phyloP scores from a whole-genome alignment of 1,140 invertebrate species.

The Aporrectodea caliginosa region DNA sequence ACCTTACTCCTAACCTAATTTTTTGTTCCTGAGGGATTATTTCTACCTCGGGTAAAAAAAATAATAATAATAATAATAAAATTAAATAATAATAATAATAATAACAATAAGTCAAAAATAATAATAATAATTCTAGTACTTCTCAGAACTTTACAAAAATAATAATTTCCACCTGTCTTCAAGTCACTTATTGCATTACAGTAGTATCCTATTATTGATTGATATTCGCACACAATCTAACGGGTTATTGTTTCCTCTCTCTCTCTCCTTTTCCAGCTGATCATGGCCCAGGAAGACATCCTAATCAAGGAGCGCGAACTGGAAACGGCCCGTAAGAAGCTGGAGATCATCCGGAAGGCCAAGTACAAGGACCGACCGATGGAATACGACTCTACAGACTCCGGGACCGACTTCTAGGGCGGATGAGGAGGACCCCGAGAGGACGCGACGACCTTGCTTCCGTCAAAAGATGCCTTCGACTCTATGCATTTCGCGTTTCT shows the following conservation, averaged over 20 bases:
- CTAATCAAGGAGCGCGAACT: slow-evolving; percentile 88
- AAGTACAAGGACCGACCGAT: slow-evolving; percentile 45
- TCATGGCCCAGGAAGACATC: slow-evolving; percentile 66
- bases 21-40: too few relatives aligned
- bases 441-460: too few relatives aligned
- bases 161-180: too few relatives aligned
- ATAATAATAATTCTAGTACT: too few relatives aligned
- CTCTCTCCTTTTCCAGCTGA: slow-evolving; percentile 54
- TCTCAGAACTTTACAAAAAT: too few relatives aligned
- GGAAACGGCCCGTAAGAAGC: slow-evolving; percentile 80
- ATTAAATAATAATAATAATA: too few relatives aligned
- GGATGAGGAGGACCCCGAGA: too few relatives aligned
- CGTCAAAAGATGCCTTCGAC: background rate
- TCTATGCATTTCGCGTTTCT: background rate
- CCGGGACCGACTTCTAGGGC: background rate
- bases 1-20: too few relatives aligned
- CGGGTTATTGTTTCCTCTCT: background rate
- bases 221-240: background rate
- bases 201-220: slow-evolving; percentile 18
- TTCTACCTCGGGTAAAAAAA: too few relatives aligned
- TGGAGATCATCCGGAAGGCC: slow-evolving; percentile 63
- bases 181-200: too few relatives aligned
- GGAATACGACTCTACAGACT: slow-evolving; percentile 31
- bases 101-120: too few relatives aligned
- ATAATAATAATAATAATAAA: too few relatives aligned